Evolutionary conservation across 2,113 vertebrate genomes (phyloP).

Genomic region (Tragelaphus imberbis): DNA sequence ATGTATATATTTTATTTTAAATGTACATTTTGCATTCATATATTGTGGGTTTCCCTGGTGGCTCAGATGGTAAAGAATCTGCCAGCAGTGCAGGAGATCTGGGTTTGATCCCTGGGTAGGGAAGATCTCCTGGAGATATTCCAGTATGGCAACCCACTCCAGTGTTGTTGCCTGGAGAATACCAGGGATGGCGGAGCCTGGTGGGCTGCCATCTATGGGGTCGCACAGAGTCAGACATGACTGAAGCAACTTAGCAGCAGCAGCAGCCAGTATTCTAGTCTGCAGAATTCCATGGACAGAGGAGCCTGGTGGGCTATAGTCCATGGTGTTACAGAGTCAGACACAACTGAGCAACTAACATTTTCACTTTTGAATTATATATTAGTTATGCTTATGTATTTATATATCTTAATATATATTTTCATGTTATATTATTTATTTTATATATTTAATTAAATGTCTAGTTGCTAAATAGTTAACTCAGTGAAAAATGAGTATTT

Average conservation of each 20-base stretch:
- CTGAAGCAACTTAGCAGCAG: too few relatives aligned
- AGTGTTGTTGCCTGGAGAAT: too few relatives aligned
- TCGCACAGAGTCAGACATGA: too few relatives aligned
- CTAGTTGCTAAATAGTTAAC: not conserved
- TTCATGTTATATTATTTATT: not conserved
- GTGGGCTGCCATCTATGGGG: too few relatives aligned
- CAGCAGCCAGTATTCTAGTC: not conserved
- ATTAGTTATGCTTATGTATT: not conserved
- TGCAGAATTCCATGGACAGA: not conserved
- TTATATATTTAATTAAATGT: not conserved
- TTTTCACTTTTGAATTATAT: not conserved
- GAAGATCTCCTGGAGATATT: not conserved
- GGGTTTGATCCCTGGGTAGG: not conserved
- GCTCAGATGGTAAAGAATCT: not conserved
- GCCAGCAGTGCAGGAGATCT: not conserved
- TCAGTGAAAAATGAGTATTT: not conserved
- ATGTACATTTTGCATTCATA: not conserved
- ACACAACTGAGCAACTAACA: not conserved
- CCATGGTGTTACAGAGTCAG: not conserved
- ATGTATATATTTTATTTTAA: not conserved
- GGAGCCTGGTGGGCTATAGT: not conserved
- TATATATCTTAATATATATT: not conserved
- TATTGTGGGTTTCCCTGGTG: not conserved
- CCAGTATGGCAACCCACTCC: not conserved
- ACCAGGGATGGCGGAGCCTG: too few relatives aligned